These are phyloP conservation scores for Loripinus fragilis DNA, from an alignment of 2,888 invertebrate genomes.

Conservation along the genomic window DNA sequence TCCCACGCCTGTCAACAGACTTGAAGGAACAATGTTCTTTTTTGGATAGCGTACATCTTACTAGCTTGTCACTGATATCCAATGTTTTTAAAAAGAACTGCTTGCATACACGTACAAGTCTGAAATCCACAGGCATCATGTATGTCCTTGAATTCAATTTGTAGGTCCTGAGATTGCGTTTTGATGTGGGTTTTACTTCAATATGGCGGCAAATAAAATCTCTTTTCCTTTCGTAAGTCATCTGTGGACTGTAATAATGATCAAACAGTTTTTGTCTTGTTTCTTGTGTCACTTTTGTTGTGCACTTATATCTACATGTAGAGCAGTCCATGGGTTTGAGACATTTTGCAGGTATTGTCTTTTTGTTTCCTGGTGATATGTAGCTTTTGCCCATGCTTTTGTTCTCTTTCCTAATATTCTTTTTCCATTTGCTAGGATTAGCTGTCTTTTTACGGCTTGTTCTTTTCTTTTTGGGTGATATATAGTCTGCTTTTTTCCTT, in stretches of 20 bases:
- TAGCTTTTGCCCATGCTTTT: constrained; percentile 27
- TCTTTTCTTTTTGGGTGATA: constrained; percentile 19
- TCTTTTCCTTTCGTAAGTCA: constrained; percentile 8
- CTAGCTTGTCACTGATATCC: background rate
- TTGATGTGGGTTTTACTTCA: constrained; percentile 5
- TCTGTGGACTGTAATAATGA: background rate
- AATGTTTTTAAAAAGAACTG: background rate
- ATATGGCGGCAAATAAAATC: constrained; percentile 26
- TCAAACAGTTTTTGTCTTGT: constrained; percentile 18
- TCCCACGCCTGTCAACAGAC: background rate
- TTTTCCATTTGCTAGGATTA: constrained; percentile 25
- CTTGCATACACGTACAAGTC: constrained; percentile 4
- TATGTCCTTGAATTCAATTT: constrained; percentile 15
- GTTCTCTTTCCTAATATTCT: constrained; percentile 17
- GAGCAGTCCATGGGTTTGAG: background rate
- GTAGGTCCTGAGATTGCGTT: constrained; percentile 1
- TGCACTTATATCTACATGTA: constrained; percentile 17
- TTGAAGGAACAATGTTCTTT: background rate
- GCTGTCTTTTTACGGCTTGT: constrained; percentile 10
- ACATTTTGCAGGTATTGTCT: background rate
- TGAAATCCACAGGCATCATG: constrained; percentile 33
- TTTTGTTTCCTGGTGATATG: constrained; percentile 10
- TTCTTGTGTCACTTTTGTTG: constrained; percentile 10
- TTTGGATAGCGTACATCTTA: background rate
- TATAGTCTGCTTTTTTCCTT: constrained; percentile 7